Evolutionary conservation across 2,797 vertebrate species (phyloP).

Genomic region (Myripristis jacobus): DNA sequence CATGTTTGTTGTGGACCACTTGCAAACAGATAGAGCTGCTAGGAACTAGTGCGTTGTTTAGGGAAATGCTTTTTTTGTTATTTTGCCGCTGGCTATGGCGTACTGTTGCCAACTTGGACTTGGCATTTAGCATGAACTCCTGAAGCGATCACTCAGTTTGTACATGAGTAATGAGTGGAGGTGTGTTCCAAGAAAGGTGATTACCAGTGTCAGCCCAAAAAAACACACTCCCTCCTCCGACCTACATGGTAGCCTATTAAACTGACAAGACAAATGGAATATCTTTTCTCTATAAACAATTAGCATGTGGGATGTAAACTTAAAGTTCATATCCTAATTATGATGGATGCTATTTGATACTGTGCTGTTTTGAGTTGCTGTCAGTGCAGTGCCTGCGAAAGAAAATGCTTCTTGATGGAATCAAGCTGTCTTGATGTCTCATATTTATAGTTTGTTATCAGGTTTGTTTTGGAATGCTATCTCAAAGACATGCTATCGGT

Average conservation of each 20-base stretch:
- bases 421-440: constrained; percentile 46
- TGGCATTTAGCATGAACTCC: constrained; percentile 19
- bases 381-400: constrained; percentile 26
- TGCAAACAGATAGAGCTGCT: constrained; percentile 8
- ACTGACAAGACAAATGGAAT: constrained; percentile 62
- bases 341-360: constrained; percentile 60
- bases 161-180: constrained; percentile 29
- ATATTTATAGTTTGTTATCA: constrained; percentile 66
- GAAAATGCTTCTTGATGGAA: constrained; percentile 47
- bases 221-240: constrained; percentile 45
- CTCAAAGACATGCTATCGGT: constrained; percentile 64
- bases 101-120: constrained; percentile 22
- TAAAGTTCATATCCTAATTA: constrained; percentile 52
- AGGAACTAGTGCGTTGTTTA: constrained; percentile 32
- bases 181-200: constrained; percentile 47
- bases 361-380: constrained; percentile 44
- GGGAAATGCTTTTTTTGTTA: constrained; percentile 35
- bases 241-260: constrained; percentile 66
- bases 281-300: constrained; percentile 61
- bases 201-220: constrained; percentile 42
- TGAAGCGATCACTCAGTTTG: neutral
- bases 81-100: neutral
- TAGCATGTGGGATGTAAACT: constrained; percentile 57
- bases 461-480: constrained; percentile 66
- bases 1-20: constrained; percentile 41